Conservation (phyloP, 2,888 invertebrate species). For the Unio pictorum region DNA sequence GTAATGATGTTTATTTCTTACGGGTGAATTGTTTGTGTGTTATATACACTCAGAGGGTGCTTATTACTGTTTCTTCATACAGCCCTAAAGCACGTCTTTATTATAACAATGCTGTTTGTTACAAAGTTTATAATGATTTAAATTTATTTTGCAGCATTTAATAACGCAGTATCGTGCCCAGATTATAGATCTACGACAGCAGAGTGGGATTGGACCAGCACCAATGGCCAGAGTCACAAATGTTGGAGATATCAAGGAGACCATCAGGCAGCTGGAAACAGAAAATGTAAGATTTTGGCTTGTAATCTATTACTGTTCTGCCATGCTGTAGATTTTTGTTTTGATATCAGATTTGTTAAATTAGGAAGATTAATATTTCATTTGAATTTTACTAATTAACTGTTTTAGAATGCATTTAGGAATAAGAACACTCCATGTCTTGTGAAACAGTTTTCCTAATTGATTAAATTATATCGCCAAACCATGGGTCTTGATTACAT, state of each 20-base stretch:
- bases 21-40: too few relatives aligned
- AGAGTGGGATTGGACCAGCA: conserved; percentile 52
- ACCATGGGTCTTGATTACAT: too few relatives aligned
- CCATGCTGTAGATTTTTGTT: neutral
- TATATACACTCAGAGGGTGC: too few relatives aligned
- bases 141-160: conserved; percentile 50
- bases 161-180: conserved; percentile 63
- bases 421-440: too few relatives aligned
- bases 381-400: neutral
- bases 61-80: too few relatives aligned
- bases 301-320: neutral
- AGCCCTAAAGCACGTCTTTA: neutral
- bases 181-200: conserved; percentile 56
- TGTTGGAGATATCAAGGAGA: conserved; percentile 53
- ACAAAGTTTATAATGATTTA: neutral
- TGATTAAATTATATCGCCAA: too few relatives aligned
- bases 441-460: too few relatives aligned
- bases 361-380: neutral
- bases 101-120: neutral
- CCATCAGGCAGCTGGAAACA: conserved; percentile 59
- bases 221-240: conserved; percentile 49
- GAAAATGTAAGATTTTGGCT: conserved; percentile 60
- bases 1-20: too few relatives aligned
- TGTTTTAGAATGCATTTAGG: too few relatives aligned
- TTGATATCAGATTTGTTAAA: neutral